phyloP scores from a whole-genome alignment of 92 coral and sea anemone species.

The Montipora capitata region DNA sequence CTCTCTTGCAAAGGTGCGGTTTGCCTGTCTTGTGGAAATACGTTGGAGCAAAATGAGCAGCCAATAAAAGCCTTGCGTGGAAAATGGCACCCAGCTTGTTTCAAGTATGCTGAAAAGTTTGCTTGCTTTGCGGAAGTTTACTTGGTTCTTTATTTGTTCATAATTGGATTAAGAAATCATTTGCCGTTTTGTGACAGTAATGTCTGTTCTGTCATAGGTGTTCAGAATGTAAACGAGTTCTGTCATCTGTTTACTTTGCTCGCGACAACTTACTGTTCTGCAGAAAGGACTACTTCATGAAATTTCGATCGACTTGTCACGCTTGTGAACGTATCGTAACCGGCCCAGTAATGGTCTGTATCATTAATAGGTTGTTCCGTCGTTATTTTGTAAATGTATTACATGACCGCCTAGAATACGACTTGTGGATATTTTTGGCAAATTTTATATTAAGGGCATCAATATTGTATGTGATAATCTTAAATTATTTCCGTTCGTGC shows the following conservation, averaged over 20 bases:
- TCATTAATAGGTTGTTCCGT: not conserved
- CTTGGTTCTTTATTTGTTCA: not conserved
- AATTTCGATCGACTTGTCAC: conserved; percentile 85
- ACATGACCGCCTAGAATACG: not conserved
- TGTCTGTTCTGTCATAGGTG: conserved; percentile 73
- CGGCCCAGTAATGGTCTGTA: conserved; percentile 93
- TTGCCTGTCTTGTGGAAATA: conserved; percentile 22
- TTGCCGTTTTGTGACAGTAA: not conserved
- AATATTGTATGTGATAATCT: not conserved
- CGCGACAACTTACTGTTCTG: conserved; percentile 85
- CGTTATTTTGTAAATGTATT: not conserved
- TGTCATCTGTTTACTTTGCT: conserved; percentile 79
- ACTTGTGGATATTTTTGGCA: not conserved
- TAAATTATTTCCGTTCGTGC: too few species aligned
- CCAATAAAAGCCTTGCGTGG: conserved; percentile 54
- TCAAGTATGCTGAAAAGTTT: conserved; percentile 39
- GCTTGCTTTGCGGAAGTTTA: not conserved
- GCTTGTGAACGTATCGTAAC: conserved; percentile 87
- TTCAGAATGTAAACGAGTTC: conserved; percentile 77
- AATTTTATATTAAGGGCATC: not conserved
- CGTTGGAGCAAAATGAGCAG: not conserved
- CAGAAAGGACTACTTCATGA: conserved; percentile 85
- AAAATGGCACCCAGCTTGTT: conserved; percentile 82
- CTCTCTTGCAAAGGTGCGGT: conserved; percentile 5
- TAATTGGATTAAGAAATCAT: not conserved